Evolutionary conservation across 2,113 vertebrate species (phyloP).

Genomic region (Mungos mungo): DNA sequence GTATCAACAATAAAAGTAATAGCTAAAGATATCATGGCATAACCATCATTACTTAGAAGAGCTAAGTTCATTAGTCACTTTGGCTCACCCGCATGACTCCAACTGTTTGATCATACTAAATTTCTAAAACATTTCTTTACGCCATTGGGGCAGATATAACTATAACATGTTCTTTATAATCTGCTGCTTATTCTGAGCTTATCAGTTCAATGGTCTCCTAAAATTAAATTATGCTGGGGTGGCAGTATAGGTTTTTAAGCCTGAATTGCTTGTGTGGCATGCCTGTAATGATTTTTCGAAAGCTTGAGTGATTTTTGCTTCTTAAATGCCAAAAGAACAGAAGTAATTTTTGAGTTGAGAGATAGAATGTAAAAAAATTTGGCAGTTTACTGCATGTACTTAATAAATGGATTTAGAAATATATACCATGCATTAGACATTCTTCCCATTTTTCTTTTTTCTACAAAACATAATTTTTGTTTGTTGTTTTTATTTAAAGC

Average conservation of each 20-base stretch:
- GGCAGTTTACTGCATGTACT: neutral
- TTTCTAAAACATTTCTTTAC: slow-evolving; percentile 54
- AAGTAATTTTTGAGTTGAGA: neutral
- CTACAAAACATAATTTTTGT: neutral
- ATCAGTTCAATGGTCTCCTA: neutral
- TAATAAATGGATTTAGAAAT: slow-evolving; percentile 9
- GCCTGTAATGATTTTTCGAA: neutral
- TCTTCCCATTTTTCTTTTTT: neutral
- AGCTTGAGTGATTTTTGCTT: slow-evolving; percentile 9
- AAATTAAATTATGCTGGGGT: slow-evolving; percentile 60
- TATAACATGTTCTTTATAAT: slow-evolving; percentile 25
- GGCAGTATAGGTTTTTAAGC: slow-evolving; percentile 44
- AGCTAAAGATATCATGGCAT: neutral
- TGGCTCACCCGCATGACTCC: neutral
- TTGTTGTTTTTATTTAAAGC: neutral
- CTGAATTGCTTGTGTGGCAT: neutral
- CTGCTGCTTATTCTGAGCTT: slow-evolving; percentile 46
- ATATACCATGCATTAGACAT: neutral
- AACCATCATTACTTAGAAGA: slow-evolving; percentile 11
- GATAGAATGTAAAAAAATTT: neutral
- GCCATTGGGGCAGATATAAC: slow-evolving; percentile 15
- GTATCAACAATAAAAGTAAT: slow-evolving; percentile 21
- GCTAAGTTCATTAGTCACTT: neutral
- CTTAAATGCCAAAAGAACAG: neutral
- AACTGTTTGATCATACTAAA: slow-evolving; percentile 62